These are phyloP conservation scores for Ambastaia sidthimunki DNA, from an alignment of 2,797 vertebrate species.

Conservation along the genomic window DNA sequence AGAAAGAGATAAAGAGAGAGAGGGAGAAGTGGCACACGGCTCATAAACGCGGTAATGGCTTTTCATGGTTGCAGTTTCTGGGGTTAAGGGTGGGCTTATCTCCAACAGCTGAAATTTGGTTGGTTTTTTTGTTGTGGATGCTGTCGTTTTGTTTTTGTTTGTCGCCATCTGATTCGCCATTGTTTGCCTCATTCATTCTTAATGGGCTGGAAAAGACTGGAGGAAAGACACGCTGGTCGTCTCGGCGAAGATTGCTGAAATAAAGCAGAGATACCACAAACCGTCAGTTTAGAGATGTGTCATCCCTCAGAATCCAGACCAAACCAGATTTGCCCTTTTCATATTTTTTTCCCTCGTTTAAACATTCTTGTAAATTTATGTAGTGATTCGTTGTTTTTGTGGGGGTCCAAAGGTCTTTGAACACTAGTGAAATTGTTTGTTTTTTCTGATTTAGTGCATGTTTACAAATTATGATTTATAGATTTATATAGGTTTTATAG, in stretches of 20 bases:
- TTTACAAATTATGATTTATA: too few species aligned
- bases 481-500: too few species aligned
- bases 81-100: conserved; percentile 52
- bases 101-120: conserved; percentile 51
- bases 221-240: conserved; percentile 55
- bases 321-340: neutral
- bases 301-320: neutral
- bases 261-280: conserved; percentile 60
- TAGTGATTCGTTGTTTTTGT: neutral
- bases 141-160: conserved; percentile 43
- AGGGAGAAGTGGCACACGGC: conserved; percentile 48
- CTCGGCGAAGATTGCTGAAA: conserved; percentile 64
- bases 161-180: conserved; percentile 57
- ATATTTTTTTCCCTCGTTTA: neutral
- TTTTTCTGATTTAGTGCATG: too few species aligned
- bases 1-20: conserved; percentile 48
- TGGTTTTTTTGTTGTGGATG: conserved; percentile 42
- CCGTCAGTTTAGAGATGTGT: conserved; percentile 32
- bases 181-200: conserved; percentile 68
- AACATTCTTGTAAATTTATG: neutral
- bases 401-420: neutral
- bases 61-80: conserved; percentile 52
- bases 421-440: too few species aligned
- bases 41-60: conserved; percentile 57
- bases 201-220: conserved; percentile 72